Percentiles rank a stretch among this genome's conserved stretches.
phyloP scores from a whole-genome alignment of 1,140 invertebrate genomes.

The Anagrus nilaparvatae region DNA sequence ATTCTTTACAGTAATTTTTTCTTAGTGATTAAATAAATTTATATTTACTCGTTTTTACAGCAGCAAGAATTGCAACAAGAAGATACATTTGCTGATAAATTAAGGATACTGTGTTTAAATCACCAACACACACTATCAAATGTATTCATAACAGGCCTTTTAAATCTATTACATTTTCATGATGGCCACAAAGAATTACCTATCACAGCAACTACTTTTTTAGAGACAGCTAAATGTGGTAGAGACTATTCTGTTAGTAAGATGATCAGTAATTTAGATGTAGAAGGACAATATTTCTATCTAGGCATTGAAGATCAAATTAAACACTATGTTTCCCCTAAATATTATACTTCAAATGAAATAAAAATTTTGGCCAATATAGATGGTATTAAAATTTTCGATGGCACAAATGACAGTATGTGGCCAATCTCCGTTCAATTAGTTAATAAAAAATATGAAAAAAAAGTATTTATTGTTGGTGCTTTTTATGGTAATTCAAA shows the following conservation, averaged over 20 bases:
- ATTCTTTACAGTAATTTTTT: too few species aligned
- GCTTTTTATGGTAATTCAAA: slow-evolving; percentile 14
- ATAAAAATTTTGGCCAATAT: slow-evolving; percentile 13
- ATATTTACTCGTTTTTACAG: too few species aligned
- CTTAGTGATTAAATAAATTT: too few species aligned
- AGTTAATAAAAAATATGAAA: slow-evolving; percentile 3
- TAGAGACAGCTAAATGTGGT: background rate
- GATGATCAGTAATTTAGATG: slow-evolving; percentile 5
- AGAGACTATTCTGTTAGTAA: background rate
- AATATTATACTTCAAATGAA: slow-evolving; percentile 6
- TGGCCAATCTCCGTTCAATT: slow-evolving; percentile 14
- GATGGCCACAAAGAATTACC: slow-evolving; percentile 2
- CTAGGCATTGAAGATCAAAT: slow-evolving; percentile 8
- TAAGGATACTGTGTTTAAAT: too few species aligned
- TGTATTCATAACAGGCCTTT: too few species aligned
- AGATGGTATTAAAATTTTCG: slow-evolving; percentile 12
- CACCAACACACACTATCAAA: too few species aligned
- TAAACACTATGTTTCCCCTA: slow-evolving; percentile 5
- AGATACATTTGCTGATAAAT: too few species aligned
- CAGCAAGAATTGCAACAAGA: too few species aligned
- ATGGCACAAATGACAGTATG: slow-evolving; percentile 1
- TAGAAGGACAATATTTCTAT: slow-evolving; percentile 16
- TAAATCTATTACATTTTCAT: too few species aligned
- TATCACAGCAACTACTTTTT: background rate
- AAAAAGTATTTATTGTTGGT: slow-evolving; percentile 11